Base-by-base conservation (phyloP, 2,113 vertebrate genomes). In the Eulemur rufifrons region DNA sequence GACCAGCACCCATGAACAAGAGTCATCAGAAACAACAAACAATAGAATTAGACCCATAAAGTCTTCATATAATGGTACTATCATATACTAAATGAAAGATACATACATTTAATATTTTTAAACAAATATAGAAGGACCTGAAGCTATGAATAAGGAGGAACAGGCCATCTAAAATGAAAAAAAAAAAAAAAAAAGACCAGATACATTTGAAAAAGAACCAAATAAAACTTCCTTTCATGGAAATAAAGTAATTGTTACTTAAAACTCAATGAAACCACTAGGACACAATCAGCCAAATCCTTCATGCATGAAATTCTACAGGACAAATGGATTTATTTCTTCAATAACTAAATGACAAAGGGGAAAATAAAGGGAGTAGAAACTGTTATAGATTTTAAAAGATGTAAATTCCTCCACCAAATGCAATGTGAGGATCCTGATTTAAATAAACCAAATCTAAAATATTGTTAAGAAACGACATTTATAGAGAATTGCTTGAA, bases 221-320 rank as follows among this genome's bases (percentile, higher is more conserved):
- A 95, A 78, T 80, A 63, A 91, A 93, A 86, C 6, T 27, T 80
- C 20, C 56, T 64, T 11, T 63, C 2, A 7, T 93, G 6, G 18
- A 93, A 95, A 85, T 84, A 81, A 80, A 91, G 76, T 87, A 87
- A 76, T 69, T 88, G 11, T 77, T 29, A 94, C 61, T 86, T 91
- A 83, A 89, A 83, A 92, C 21, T 83, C 73, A 87, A 21, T 86
- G 78, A 96, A 78, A 89, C 47, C 29, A 66, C 25, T 39, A 45
- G 20, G 52, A 89, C 82, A 73, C n/a, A 77, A 73, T 47, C 61
- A 69, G 39, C 64, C 87, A 94, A 95, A 92, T 85, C 47, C 52
- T 77, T n/a, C 86, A 61, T 71, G 15, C 54, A 6, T 84, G 42
- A 89, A 89, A 90, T 73, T 71, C 73, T 56, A 59, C 11, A 89